A percentile compares a stretch with the other conserved stretches of the same genome.
These are phyloP conservation scores for Grallaria varia DNA, from an alignment of 2,113 vertebrate genomes.

Conservation along the genomic window DNA sequence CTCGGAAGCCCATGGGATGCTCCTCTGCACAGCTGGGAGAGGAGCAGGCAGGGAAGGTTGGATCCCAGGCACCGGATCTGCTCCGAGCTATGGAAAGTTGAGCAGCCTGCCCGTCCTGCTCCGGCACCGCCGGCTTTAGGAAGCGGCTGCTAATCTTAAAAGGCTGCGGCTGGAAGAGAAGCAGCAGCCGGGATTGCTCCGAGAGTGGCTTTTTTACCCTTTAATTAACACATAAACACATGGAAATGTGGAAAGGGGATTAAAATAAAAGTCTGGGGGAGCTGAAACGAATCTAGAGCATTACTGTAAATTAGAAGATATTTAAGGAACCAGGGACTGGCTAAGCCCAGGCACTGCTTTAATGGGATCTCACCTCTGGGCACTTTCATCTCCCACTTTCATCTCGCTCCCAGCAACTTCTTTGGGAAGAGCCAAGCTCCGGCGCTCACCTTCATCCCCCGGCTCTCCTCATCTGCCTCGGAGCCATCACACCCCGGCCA, in stretches of 20 bases:
- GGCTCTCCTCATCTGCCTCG: not conserved
- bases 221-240: conserved; percentile 75
- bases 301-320: conserved; percentile 72
- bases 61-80: not conserved
- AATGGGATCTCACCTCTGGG: conserved; percentile 67
- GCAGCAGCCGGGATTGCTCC: conserved; percentile 37
- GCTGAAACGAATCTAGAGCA: conserved; percentile 58
- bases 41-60: not conserved
- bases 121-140: not conserved
- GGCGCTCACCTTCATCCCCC: not conserved
- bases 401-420: conserved; percentile 50
- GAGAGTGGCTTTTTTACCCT: conserved; percentile 70
- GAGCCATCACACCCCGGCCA: not conserved
- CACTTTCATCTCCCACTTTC: conserved; percentile 71
- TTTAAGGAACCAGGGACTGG: conserved; percentile 57
- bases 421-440: not conserved
- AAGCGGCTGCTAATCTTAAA: conserved; percentile 61
- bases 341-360: conserved; percentile 54
- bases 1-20: not conserved
- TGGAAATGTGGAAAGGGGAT: conserved; percentile 67
- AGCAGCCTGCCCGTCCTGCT: not conserved
- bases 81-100: not conserved
- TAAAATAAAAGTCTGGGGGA: conserved; percentile 68
- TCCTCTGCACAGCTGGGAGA: not conserved
- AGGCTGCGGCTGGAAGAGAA: conserved; percentile 43